These are phyloP conservation scores for Euura lappo DNA, from an alignment of 1,140 invertebrate genomes.

Conservation along the genomic window DNA sequence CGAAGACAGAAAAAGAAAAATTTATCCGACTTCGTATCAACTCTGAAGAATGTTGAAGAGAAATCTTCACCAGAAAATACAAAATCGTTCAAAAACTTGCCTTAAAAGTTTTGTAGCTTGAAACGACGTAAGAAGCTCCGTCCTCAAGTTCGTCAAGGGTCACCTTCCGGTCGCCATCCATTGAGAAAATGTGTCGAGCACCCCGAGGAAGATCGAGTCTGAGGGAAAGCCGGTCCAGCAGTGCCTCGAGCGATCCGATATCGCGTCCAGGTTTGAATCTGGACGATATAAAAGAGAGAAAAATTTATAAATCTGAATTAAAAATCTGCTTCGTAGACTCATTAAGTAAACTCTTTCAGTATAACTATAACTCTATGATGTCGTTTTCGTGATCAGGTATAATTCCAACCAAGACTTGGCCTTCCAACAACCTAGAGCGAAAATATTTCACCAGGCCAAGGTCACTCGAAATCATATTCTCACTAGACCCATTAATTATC, in stretches of 20 bases:
- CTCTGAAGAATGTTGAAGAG: constrained; percentile 22
- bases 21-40: background rate
- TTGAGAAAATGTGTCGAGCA: constrained; percentile 88
- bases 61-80: too few relatives aligned
- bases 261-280: constrained; percentile 85
- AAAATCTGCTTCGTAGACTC: background rate
- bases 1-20: too few relatives aligned
- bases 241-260: constrained; percentile 83
- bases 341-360: background rate
- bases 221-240: constrained; percentile 83
- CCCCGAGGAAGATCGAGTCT: constrained; percentile 82
- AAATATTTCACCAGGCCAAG: background rate
- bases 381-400: too few relatives aligned
- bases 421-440: too few relatives aligned
- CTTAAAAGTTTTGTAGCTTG: constrained; percentile 91
- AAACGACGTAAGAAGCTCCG: constrained; percentile 89
- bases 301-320: background rate
- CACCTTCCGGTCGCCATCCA: constrained; percentile 85
- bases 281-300: background rate
- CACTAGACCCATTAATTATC: too few relatives aligned
- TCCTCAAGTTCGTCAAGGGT: constrained; percentile 87
- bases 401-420: too few relatives aligned
- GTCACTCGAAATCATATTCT: background rate
- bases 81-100: constrained; percentile 60
- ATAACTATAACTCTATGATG: background rate